Base-by-base conservation (phyloP, 2,888 invertebrate genomes). In the Eumacrocentrus americanus region DNA sequence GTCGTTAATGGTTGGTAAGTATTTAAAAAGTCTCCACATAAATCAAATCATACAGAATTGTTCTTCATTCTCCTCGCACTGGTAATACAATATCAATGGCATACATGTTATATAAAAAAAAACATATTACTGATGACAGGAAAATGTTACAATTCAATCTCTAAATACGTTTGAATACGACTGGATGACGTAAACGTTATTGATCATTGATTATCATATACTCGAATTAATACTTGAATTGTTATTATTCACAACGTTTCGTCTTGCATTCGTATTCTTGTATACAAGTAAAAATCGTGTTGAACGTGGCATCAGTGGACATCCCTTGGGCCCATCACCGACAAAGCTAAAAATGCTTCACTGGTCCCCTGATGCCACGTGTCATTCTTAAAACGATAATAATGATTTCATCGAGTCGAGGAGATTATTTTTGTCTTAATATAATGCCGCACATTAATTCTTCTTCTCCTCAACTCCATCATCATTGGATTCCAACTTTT, bases 1-100 rank as follows among this genome's bases (percentile, higher is more conserved):
- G 94, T 94, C 65, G 87, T 94, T 79, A 91, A 92, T 79, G 93
- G 93, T 70, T 91, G 90, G 91, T 91, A 77, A 87, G 87, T 85
- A 35, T 25, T 46, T 22, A 14, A 16, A 11, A 25, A 14, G n/a
- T n/a, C n/a, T n/a, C n/a, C n/a, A n/a, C 22, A 29, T 25, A 51
- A 7, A 12, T 38, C 4, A 14, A 22, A 38, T 52, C 2, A 20
- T 25, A 12, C 20, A 23, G 46, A 46, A 46, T 46, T 46, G 3
- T 7, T 46, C 25, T 25, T 46, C 46, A 46, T 46, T 46, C n/a
- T 18, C 6, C 16, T 46, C 23, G 23, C 12, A 12, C 23, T 25
- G 12, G 23, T 11, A 22, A 22, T 22, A 46, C 22, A 46, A 20
- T 22, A 46, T 46, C 46, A 46, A 46, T 46, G 25, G 25, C 23